Base-by-base conservation (phyloP, 1,140 invertebrate genomes). In the Cotesia typhae region DNA sequence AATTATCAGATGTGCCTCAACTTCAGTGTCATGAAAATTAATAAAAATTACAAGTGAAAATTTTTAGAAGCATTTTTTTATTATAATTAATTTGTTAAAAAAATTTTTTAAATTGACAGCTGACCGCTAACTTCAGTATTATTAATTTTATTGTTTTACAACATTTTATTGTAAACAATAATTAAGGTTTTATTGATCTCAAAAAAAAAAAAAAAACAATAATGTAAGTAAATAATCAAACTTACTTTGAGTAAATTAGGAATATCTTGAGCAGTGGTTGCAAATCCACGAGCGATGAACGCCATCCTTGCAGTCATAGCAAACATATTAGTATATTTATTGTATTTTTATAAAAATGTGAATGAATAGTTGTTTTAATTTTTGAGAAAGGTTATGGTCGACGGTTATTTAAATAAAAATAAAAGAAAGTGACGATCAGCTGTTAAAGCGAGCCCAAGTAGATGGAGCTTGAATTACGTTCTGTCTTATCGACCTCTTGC, bases 231-330 rank as follows among this genome's bases (percentile, higher is more conserved):
- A 28, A 60, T 36, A 6, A 28, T 36, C 52, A 53, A 6, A 70
- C 72, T 77, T 77, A 85, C 84, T 47, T 84, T 85, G 10, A 86
- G 78, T 17, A 85, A 72, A 68, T 79, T 78, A 47, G 63, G 75
- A 47, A 86, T 83, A 10, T 83, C 75, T 28, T 81, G 71, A 9
- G 77, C 17, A 47, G 79, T 80, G 0, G 82, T 81, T 0, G 80
- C 71, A 53, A 83, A 80, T 67, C 66, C 63, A 67, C 82, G 76
- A 6, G 74, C 17, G 2, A 76, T 20, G 6, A 35, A 60, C 5
- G 74, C 72, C 28, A 52, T 55, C 60, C 67, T 67, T 51, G 41
- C 41, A 67, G 64, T 71, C 12, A 77, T 20, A 4, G 72, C 12
- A 70, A 79, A 76, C 81, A 83, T 83, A 20, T 41, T 72, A 52